Base-by-base conservation (phyloP, 2,888 invertebrate genomes). In the Parnassius orleans region DNA sequence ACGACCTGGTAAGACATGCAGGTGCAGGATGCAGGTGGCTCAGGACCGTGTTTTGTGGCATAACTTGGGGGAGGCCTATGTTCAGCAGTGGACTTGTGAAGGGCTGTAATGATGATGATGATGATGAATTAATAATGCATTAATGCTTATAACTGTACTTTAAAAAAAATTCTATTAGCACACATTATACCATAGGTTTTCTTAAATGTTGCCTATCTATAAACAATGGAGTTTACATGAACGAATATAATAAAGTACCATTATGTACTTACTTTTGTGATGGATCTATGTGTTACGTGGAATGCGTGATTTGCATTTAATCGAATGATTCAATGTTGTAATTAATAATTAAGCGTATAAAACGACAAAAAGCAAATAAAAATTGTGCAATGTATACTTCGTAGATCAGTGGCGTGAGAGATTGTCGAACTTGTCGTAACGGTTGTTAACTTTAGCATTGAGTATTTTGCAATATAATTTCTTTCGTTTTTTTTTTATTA, bases 331-430 rank as follows among this genome's bases (percentile, higher is more conserved):
- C 63, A 69, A 67, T 68, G 59, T 69, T 60, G 66, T 61, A 67
- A 68, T 68, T 69, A 70, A 67, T 68, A 68, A 60, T 68, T 64
- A 70, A 70, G 68, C 67, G 60, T 66, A 68, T 66, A 69, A 65
- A 63, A 65, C 58, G 62, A 66, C 63, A 68, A 69, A 72, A 69
- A 71, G 51, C 56, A 69, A 73, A 70, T 71, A 75, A 74, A 72
- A 75, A 69, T 64, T 63, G 60, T 63, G 56, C 60, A 59, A 54
- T 51, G 33, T 53, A 14, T 57, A 43, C 57, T 15, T 33, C 44
- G 14, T 55, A 55, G 14, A 42, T 52, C 14, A 41, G 53, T 19
- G 57, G 52, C 9, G 43, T 11, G 51, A 15, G 50, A 42, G 50
- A n/a, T 9, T 41, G 15, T 50, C 33, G 14, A 52, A 12, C 46